Evolutionary conservation across 2,888 invertebrate genomes (phyloP).

Genomic region (Acleris literana): DNA sequence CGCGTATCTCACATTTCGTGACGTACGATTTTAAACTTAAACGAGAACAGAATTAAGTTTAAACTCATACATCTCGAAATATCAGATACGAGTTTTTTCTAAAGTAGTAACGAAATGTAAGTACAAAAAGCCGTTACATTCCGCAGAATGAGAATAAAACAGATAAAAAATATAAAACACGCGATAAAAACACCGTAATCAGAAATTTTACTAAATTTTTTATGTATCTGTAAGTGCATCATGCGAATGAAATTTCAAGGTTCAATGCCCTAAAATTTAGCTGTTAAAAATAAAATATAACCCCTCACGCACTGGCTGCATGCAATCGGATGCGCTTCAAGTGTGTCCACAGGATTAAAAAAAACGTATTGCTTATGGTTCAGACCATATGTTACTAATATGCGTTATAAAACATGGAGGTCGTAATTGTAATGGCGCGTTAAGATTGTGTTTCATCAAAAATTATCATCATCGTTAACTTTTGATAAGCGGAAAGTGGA

Average conservation of each 20-base stretch:
- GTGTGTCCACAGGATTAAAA: slow-evolving; percentile 26
- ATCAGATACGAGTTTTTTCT: too few relatives aligned
- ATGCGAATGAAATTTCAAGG: slow-evolving; percentile 35
- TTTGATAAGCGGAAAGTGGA: too few relatives aligned
- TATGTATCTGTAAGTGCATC: slow-evolving; percentile 21
- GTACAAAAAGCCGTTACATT: neutral
- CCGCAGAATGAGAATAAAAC: neutral
- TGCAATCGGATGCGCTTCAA: slow-evolving; percentile 19
- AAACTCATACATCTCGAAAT: too few relatives aligned
- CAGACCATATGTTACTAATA: neutral
- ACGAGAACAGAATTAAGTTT: too few relatives aligned
- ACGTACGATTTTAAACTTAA: too few relatives aligned
- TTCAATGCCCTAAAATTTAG: slow-evolving; percentile 39
- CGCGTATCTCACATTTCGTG: too few relatives aligned
- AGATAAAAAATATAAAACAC: slow-evolving; percentile 3
- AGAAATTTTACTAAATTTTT: neutral
- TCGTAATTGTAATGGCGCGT: too few relatives aligned
- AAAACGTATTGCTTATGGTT: neutral
- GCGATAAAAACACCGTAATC: neutral
- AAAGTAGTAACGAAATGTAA: neutral
- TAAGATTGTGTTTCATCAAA: too few relatives aligned
- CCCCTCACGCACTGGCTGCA: slow-evolving; percentile 17
- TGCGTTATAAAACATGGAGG: too few relatives aligned
- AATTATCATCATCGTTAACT: too few relatives aligned
- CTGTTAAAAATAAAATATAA: slow-evolving; percentile 30